Base-by-base conservation (phyloP, 2,113 vertebrate species). In the Gasterosteus aculeatus region DNA sequence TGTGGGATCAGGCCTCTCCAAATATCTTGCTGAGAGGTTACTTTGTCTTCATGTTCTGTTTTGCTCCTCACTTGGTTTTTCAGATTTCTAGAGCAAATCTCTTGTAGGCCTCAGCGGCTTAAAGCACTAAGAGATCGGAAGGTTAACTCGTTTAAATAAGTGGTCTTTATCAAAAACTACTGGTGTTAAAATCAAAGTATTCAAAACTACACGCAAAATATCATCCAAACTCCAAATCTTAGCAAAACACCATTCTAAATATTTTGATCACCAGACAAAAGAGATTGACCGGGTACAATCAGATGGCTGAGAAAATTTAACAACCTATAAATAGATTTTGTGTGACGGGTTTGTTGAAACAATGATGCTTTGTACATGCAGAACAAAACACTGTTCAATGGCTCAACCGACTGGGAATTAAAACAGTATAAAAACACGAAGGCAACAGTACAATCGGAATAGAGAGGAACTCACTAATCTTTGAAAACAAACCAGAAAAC, bases 11-110 rank as follows among this genome's bases (percentile, higher is more conserved):
- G 69, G 69, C 77, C 75, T 85, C 71, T 89, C 71, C 81, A 80
- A 82, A 85, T 78, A 63, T 78, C 78, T 51, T 66, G 77, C 86
- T 82, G 84, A 86, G 76, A 80, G 84, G 80, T 88, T 76, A 81
- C 70, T 82, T 80, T 39, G 44, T 83, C 81, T 89, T 81, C 69
- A 81, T 85, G 85, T 75, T 84, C 75, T 83, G 53, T 78, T 87
- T 83, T 84, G 72, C 72, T 90, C 83, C 64, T 72, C 51, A 9
- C 42, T 85, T 75, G 56, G 81, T 82, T 87, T 88, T 56, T 49
- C 38, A 79, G 67, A 84, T 72, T 78, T 83, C 35, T 1, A 41
- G 41, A 73, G 53, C 47, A 56, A 47, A 69, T 66, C 62, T 67
- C 49, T 44, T 69, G 60, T 44, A 65, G 63, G 63, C 42, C 68